Evolutionary conservation across 2,888 invertebrate genomes (phyloP).

Genomic region (Formica aserva): DNA sequence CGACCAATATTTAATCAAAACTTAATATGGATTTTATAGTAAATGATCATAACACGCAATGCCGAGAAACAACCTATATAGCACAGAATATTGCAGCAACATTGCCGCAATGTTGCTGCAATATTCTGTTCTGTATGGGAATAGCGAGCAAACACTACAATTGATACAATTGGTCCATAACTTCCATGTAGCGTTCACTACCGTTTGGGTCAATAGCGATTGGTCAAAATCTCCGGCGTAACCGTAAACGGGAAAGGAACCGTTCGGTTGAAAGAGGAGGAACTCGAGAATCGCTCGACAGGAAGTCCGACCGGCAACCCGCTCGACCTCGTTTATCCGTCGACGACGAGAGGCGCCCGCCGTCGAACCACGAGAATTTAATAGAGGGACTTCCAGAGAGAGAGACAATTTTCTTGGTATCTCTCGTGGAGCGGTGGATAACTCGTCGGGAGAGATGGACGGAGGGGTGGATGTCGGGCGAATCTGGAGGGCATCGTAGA

Average conservation of each 20-base stretch:
- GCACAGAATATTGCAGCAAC: too few relatives aligned
- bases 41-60: background rate
- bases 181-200: conserved; percentile 14
- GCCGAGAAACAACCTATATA: background rate
- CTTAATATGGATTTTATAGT: background rate
- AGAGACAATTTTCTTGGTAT: conserved; percentile 73
- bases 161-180: conserved; percentile 7
- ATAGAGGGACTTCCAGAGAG: conserved; percentile 68
- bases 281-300: conserved; percentile 51
- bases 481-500: conserved; percentile 49
- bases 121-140: too few relatives aligned
- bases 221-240: conserved; percentile 58
- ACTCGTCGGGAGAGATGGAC: conserved; percentile 49
- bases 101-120: too few relatives aligned
- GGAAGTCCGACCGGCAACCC: conserved; percentile 47
- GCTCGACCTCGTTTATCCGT: conserved; percentile 67
- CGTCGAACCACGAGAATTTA: conserved; percentile 72
- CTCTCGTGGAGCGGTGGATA: conserved; percentile 60
- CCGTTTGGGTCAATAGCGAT: conserved; percentile 55
- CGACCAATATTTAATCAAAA: background rate
- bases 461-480: conserved; percentile 23
- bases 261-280: conserved; percentile 24
- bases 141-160: conserved; percentile 11
- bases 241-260: conserved; percentile 22
- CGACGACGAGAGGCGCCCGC: conserved; percentile 56